Evolutionary conservation across 2,888 invertebrate genomes (phyloP).

Genomic region (Eulithis prunata): DNA sequence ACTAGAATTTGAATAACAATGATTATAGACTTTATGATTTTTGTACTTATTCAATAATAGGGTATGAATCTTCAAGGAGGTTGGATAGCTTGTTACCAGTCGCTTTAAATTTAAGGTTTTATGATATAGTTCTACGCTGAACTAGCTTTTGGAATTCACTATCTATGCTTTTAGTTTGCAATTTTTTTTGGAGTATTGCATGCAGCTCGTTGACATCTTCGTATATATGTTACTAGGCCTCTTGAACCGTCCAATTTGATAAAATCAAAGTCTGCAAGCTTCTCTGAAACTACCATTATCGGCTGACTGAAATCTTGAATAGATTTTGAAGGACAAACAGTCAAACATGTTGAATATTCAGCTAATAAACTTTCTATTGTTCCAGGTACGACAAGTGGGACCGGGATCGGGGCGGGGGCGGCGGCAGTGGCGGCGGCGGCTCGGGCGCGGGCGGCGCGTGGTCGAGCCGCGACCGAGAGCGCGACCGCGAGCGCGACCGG

Average conservation of each 20-base stretch:
- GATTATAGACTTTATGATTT: background rate
- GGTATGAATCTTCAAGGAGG: background rate
- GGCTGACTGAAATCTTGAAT: no score
- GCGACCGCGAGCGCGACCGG: slow-evolving; percentile 83
- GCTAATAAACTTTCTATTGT: slow-evolving; percentile 36
- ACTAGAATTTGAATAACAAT: slow-evolving; percentile 19
- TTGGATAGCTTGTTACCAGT: background rate
- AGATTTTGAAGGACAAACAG: no score
- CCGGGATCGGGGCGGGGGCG: slow-evolving; percentile 73
- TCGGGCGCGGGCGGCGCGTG: slow-evolving; percentile 56
- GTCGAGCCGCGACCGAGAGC: slow-evolving; percentile 85
- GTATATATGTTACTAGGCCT: no score
- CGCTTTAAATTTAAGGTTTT: slow-evolving; percentile 1
- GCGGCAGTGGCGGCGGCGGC: slow-evolving; percentile 52
- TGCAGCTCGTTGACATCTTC: no score
- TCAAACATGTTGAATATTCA: background rate
- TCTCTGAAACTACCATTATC: background rate
- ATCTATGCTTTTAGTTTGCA: background rate
- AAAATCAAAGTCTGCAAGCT: background rate
- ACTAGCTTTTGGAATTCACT: background rate
- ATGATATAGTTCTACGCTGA: background rate
- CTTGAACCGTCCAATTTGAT: no score
- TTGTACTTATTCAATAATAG: background rate
- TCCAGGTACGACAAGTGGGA: slow-evolving; percentile 82
- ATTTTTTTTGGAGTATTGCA: no score